A percentile compares a stretch with the other conserved stretches of the same genome.
Evolutionary conservation across 2,797 vertebrate genomes (phyloP).

Genomic region (Tiaroga cobitis): DNA sequence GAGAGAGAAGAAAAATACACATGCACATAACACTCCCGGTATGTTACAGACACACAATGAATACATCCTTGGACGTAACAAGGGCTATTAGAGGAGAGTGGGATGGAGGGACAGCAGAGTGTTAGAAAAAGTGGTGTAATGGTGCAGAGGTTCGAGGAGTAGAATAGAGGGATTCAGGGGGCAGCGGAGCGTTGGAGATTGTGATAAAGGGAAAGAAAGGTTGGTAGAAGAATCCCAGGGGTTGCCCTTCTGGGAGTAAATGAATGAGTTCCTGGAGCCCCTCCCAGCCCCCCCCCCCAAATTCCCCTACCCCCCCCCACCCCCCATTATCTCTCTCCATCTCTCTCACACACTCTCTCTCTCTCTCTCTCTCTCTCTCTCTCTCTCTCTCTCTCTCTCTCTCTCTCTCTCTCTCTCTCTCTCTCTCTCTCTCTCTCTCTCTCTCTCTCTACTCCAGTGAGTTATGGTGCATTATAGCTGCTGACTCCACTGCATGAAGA

Average conservation of each 20-base stretch:
- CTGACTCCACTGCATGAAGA: constrained; percentile 39
- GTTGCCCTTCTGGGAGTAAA: constrained; percentile 35
- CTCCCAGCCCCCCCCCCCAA: background rate
- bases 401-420: no score
- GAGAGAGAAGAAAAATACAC: no score
- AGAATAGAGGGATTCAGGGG: background rate
- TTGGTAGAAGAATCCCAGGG: constrained; percentile 31
- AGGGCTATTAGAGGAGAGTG: constrained; percentile 26
- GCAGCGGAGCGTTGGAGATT: background rate
- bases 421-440: background rate
- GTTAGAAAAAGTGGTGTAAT: constrained; percentile 13
- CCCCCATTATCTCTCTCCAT: background rate
- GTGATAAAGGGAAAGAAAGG: constrained; percentile 25
- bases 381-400: no score
- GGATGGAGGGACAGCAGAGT: background rate
- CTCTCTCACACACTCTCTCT: background rate
- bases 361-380: background rate
- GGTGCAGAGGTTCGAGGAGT: background rate
- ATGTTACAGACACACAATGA: no score
- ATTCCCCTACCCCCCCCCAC: no score
- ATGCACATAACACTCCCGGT: no score
- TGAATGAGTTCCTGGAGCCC: constrained; percentile 29
- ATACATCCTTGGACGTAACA: no score
- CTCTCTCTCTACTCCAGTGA: constrained; percentile 27
- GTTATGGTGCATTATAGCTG: constrained; percentile 13